Conservation (phyloP, 2,888 invertebrate species). For the Tipula lateralis region DNA sequence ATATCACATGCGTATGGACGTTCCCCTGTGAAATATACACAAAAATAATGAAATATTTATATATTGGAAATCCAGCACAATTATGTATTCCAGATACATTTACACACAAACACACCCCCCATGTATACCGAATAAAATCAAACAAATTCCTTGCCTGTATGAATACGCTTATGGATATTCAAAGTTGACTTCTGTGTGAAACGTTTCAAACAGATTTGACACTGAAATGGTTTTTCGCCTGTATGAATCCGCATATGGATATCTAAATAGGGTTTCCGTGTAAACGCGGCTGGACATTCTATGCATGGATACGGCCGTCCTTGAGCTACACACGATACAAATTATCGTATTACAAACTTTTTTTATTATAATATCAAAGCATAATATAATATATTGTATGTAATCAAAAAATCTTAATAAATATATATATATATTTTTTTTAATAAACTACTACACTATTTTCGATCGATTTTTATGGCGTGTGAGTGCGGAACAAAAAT, state of each 20-base stretch:
- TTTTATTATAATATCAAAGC: not conserved
- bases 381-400: not conserved
- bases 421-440: not conserved
- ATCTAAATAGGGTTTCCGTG: slow-evolving; percentile 53
- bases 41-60: not conserved
- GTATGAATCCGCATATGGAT: slow-evolving; percentile 51
- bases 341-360: not conserved
- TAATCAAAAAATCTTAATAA: slow-evolving; percentile 5
- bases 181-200: slow-evolving; percentile 78
- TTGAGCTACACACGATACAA: slow-evolving; percentile 34
- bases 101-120: not conserved
- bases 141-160: slow-evolving; percentile 54
- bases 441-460: not conserved
- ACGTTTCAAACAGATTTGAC: slow-evolving; percentile 55
- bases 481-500: slow-evolving; percentile 3
- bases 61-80: not conserved
- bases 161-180: slow-evolving; percentile 75
- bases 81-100: not conserved
- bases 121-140: not conserved
- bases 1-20: slow-evolving; percentile 74
- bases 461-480: slow-evolving; percentile 14
- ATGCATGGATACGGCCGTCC: slow-evolving; percentile 48
- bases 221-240: slow-evolving; percentile 40
- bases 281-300: slow-evolving; percentile 58
- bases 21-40: slow-evolving; percentile 54